Evolutionary conservation across 2,888 invertebrate genomes (phyloP).

Genomic region (Chorisops tibialis): DNA sequence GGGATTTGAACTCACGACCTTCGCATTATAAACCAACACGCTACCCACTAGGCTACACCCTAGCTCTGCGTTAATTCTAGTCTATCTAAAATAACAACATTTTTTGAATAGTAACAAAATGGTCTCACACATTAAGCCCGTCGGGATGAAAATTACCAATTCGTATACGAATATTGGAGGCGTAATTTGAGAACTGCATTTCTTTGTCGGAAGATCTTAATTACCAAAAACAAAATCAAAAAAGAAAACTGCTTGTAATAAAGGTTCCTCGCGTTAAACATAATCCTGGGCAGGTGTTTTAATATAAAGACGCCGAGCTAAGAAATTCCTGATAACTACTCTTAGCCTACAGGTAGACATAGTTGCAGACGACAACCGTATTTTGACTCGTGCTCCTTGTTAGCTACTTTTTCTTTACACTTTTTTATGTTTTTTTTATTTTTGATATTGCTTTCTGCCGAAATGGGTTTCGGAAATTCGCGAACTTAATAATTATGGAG

Average conservation of each 20-base stretch:
- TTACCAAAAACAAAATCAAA: conserved; percentile 12
- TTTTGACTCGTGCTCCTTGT: conserved; percentile 25
- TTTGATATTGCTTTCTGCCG: no score
- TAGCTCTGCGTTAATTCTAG: no score
- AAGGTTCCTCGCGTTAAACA: conserved; percentile 3
- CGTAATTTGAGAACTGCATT: conserved; percentile 22
- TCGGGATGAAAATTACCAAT: conserved; percentile 15
- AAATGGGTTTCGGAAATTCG: no score
- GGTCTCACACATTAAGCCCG: conserved; percentile 7
- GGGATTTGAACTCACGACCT: no score
- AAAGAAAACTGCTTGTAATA: neutral
- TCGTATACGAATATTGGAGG: conserved; percentile 18
- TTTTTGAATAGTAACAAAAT: no score
- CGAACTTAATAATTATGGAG: no score
- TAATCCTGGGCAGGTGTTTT: conserved; percentile 25
- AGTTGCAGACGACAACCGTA: conserved; percentile 13
- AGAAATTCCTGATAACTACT: conserved; percentile 21
- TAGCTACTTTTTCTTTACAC: no score
- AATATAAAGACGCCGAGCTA: conserved; percentile 11
- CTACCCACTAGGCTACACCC: no score
- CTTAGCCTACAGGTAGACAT: neutral
- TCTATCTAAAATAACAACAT: no score
- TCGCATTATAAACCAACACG: no score
- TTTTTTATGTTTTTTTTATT: no score
- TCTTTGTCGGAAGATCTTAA: conserved; percentile 24